A percentile compares a stretch with the other conserved stretches of the same genome.
Conservation (phyloP, 2,888 invertebrate species). For the Ganaspis brasiliensis region DNA sequence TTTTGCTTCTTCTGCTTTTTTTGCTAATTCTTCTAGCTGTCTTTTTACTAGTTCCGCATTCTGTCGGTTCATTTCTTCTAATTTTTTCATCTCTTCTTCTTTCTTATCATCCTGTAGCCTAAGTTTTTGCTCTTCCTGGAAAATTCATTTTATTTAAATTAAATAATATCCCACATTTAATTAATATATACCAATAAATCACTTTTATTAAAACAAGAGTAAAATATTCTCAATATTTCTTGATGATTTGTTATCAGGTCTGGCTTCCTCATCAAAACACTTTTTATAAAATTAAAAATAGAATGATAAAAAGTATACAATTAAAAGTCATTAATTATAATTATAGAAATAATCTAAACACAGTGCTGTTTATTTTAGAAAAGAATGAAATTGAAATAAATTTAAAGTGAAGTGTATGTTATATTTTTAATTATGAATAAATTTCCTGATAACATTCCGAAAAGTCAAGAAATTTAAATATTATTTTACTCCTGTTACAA, state of each 20-base stretch:
- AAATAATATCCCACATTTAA: no score
- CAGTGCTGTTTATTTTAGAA: no score
- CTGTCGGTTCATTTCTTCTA: conserved; percentile 80
- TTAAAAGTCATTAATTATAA: neutral
- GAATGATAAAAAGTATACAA: neutral
- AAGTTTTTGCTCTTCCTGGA: conserved; percentile 72
- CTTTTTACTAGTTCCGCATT: conserved; percentile 72
- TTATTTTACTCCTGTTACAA: no score
- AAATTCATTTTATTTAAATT: conserved; percentile 29
- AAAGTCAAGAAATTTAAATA: no score
- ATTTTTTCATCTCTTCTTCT: conserved; percentile 80
- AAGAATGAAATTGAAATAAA: no score
- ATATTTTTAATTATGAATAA: no score
- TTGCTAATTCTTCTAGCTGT: conserved; percentile 72
- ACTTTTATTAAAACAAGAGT: no score
- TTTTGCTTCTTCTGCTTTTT: conserved; percentile 73
- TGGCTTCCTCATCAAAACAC: neutral
- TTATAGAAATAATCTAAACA: no score
- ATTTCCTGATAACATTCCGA: no score
- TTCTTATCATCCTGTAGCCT: conserved; percentile 80
- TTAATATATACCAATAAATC: no score
- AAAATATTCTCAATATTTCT: neutral
- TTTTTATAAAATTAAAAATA: no score
- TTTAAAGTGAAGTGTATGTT: no score
- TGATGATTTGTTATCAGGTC: neutral